Evolutionary conservation across 2,888 invertebrate species (phyloP), one percentile per base, ranked within the genome.

Genomic region (Limnephilus lunatus): DNA sequence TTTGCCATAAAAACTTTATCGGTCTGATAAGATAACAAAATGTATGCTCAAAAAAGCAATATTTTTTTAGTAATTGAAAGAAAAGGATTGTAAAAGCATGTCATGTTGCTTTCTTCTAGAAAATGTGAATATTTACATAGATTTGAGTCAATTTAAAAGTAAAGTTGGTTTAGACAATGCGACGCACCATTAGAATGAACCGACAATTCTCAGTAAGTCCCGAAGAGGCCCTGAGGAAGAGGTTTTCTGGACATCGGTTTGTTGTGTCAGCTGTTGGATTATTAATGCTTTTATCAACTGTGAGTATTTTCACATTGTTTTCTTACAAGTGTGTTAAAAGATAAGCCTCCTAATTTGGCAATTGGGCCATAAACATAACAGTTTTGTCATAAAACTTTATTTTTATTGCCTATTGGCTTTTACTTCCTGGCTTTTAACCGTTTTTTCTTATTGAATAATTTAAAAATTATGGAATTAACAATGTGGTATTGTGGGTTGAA

Each of bases 261-360:
- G 92, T 93, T 19, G 80, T 93, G n/a, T 93, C 93, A n/a, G 91
- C 93, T 1, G 91, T 92, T 48, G 93, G 93, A 7, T 39, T 93
- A 15, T 83, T 92, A 15, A 93, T 91, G 91, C 82, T 93, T 35
- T 35, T 93, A 7, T 85, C 83, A 19, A 92, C 85, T 81, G 93
- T 93, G 81, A 93, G 93, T 92, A 35, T 68, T 81, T 14, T 31
- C 81, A 25, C 82, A 9, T 9, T 68, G 68, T 68, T 68, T 68
- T 68, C 2, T 68, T n/a, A 68, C 1, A 4, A 68, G 68, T 68
- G 25, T 68, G 25, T 68, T 68, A n/a, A 7, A 68, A 68, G 68
- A 68, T 68, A 68, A 68, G 68, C 68, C 68, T 25, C 68, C 68
- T 68, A 68, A 68, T 68, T 68, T 68, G 7, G 25, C 68, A 68